Evolutionary conservation across 2,113 vertebrate species (phyloP).

Genomic region (Percopsis transmontana): DNA sequence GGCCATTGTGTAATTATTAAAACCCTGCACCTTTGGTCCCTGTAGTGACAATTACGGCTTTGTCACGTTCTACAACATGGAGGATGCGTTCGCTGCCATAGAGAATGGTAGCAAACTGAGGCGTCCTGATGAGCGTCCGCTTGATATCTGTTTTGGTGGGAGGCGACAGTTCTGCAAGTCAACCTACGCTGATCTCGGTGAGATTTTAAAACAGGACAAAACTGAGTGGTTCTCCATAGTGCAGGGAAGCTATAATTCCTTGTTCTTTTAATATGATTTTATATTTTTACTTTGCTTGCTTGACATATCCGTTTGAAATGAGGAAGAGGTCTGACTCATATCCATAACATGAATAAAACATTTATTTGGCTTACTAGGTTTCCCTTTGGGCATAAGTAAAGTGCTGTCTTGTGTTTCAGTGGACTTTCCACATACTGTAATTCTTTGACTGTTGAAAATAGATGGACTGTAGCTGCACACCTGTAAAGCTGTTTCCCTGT

Average conservation of each 20-base stretch:
- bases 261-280: not conserved
- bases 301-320: not conserved
- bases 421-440: not conserved
- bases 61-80: conserved; percentile 88
- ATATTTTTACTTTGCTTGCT: not conserved
- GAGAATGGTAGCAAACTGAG: conserved; percentile 88
- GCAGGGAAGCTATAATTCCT: not conserved
- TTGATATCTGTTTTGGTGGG: conserved; percentile 92
- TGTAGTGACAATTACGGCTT: conserved; percentile 91
- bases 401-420: not conserved
- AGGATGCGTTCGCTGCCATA: conserved; percentile 89
- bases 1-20: not conserved
- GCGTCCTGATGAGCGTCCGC: conserved; percentile 86
- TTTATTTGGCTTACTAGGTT: too few relatives aligned
- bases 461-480: not conserved
- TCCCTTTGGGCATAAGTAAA: not conserved
- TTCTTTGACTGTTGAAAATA: not conserved
- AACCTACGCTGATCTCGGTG: conserved; percentile 88
- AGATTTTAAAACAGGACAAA: conserved; percentile 44
- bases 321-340: too few relatives aligned
- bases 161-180: conserved; percentile 91
- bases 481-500: not conserved
- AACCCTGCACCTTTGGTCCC: not conserved
- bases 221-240: not conserved
- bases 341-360: too few relatives aligned